phyloP scores from a whole-genome alignment of 2,113 vertebrate genomes.

The Carollia perspicillata region DNA sequence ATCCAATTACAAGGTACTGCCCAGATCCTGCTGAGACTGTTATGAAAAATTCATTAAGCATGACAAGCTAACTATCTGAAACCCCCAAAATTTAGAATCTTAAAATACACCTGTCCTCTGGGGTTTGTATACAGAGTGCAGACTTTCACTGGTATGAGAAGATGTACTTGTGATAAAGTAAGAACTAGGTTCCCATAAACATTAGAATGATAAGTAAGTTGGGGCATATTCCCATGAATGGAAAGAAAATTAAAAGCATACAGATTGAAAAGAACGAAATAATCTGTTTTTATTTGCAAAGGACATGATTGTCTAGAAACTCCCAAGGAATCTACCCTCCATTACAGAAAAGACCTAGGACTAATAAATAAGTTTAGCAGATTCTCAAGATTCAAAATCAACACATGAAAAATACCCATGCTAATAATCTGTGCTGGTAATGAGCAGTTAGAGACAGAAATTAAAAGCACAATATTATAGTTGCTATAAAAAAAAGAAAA shows the following conservation, averaged over 20 bases:
- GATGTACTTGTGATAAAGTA: not conserved
- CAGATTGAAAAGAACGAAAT: not conserved
- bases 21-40: not conserved
- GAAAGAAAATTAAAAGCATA: not conserved
- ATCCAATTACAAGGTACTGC: not conserved
- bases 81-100: not conserved
- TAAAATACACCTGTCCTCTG: not conserved
- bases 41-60: not conserved
- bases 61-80: not conserved
- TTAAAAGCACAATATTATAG: not conserved
- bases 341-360: not conserved
- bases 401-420: not conserved
- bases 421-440: not conserved
- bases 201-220: not conserved
- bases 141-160: not conserved
- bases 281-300: not conserved
- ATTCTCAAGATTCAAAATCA: slow-evolving; percentile 13
- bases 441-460: not conserved
- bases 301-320: not conserved
- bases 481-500: not conserved
- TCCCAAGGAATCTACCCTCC: not conserved
- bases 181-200: not conserved
- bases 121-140: not conserved
- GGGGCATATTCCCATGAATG: not conserved
- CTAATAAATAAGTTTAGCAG: not conserved